Evolutionary conservation across 2,888 invertebrate species (phyloP).

Genomic region (Drosophila macrospina): DNA sequence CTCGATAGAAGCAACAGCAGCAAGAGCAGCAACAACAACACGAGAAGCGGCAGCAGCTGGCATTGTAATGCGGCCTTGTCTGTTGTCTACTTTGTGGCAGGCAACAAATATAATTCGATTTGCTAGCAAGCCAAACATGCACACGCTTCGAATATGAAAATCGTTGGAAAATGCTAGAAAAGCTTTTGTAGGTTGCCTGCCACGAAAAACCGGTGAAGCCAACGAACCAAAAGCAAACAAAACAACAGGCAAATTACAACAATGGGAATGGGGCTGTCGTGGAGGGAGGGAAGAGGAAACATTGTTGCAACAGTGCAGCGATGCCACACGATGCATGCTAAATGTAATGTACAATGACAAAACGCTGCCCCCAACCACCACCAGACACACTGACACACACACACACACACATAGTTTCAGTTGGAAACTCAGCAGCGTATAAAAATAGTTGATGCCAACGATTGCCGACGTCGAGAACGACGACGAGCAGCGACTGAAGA

Average conservation of each 20-base stretch:
- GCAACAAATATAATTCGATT: conserved; percentile 77
- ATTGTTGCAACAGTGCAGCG: conserved; percentile 68
- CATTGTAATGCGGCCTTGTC: conserved; percentile 50
- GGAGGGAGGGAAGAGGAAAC: conserved; percentile 3
- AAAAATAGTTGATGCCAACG: conserved; percentile 74
- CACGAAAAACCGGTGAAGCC: conserved; percentile 39
- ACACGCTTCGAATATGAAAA: conserved; percentile 72
- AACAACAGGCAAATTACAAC: conserved; percentile 74
- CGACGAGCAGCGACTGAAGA: conserved; percentile 66
- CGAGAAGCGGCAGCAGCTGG: conserved; percentile 21
- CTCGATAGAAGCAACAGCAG: background rate
- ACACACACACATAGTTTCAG: conserved; percentile 29
- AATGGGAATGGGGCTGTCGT: too few species aligned
- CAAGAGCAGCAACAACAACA: background rate
- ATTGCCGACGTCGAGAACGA: conserved; percentile 46
- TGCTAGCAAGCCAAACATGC: conserved; percentile 51
- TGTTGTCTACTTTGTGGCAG: conserved; percentile 75
- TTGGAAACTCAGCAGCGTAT: conserved; percentile 49
- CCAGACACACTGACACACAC: conserved; percentile 36
- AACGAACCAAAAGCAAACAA: conserved; percentile 57
- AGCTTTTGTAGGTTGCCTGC: conserved; percentile 23
- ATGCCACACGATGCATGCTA: conserved; percentile 67
- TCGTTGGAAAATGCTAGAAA: conserved; percentile 34
- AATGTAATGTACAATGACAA: conserved; percentile 79
- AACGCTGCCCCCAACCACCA: conserved; percentile 46